A percentile compares a stretch with the other conserved stretches of the same genome.
These are phyloP conservation scores for Electrona antarctica DNA, from an alignment of 2,113 vertebrate species.

Conservation along the genomic window DNA sequence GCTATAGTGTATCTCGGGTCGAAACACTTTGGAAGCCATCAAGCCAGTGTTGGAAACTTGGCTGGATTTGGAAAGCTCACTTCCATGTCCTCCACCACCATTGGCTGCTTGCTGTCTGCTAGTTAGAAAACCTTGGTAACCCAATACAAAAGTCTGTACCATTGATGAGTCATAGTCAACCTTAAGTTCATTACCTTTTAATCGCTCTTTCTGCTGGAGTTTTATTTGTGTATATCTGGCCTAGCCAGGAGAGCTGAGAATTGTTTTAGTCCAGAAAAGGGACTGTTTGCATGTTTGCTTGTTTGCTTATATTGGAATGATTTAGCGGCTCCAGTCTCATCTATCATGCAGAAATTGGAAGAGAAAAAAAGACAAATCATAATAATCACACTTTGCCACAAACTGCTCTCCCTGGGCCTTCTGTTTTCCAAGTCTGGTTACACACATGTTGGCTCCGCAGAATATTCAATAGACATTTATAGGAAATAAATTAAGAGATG, in stretches of 20 bases:
- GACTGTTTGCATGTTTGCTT: slow-evolving; percentile 63
- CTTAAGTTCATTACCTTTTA: slow-evolving; percentile 60
- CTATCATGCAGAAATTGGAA: slow-evolving; percentile 40
- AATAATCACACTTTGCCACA: slow-evolving; percentile 92
- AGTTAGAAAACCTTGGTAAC: slow-evolving; percentile 60
- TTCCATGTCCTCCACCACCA: slow-evolving; percentile 57
- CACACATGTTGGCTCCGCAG: slow-evolving; percentile 91
- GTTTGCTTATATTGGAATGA: slow-evolving; percentile 70
- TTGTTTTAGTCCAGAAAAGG: not conserved
- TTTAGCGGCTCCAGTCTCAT: slow-evolving; percentile 20
- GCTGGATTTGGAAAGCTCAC: slow-evolving; percentile 61
- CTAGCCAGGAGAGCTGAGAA: slow-evolving; percentile 8
- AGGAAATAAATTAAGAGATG: slow-evolving; percentile 99
- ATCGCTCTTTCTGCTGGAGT: slow-evolving; percentile 56
- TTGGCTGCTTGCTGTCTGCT: slow-evolving; percentile 64
- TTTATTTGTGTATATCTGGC: slow-evolving; percentile 40
- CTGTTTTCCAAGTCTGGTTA: slow-evolving; percentile 90
- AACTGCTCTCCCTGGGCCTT: slow-evolving; percentile 85
- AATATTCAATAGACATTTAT: slow-evolving; percentile 98
- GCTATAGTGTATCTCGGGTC: slow-evolving; percentile 14
- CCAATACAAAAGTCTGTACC: slow-evolving; percentile 59
- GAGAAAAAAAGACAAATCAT: slow-evolving; percentile 65
- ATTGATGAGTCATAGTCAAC: slow-evolving; percentile 64
- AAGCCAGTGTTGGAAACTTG: slow-evolving; percentile 67
- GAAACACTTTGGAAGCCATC: slow-evolving; percentile 45